phyloP scores from a whole-genome alignment of 2,888 invertebrate species.

The Patella ulyssiponensis region DNA sequence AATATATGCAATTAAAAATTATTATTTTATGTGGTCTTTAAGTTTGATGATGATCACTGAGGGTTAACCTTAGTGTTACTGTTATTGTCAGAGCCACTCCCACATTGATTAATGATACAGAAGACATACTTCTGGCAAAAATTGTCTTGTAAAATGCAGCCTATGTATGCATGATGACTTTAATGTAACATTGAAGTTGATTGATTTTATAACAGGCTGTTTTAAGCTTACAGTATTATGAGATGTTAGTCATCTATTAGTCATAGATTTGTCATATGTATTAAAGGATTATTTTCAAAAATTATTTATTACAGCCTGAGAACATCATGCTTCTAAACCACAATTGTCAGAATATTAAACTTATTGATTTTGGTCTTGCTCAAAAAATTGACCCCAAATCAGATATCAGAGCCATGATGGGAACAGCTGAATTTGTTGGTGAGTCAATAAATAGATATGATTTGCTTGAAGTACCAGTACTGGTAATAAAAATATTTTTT shows the following conservation, averaged over 20 bases:
- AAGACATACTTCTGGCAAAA: not conserved
- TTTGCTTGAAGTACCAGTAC: not conserved
- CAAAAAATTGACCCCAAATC: constrained; percentile 72
- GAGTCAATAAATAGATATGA: constrained; percentile 26
- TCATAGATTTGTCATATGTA: not conserved
- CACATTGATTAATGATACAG: not conserved
- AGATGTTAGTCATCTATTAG: constrained; percentile 15
- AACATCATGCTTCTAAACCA: constrained; percentile 77
- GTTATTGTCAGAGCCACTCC: too few species aligned
- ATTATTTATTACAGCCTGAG: constrained; percentile 75
- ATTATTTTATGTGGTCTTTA: too few species aligned
- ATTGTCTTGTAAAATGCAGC: not conserved
- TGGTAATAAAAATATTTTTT: not conserved
- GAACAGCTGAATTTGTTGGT: constrained; percentile 77
- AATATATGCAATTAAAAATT: too few species aligned
- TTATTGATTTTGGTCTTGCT: constrained; percentile 80
- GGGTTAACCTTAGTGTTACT: too few species aligned
- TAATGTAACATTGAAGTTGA: not conserved
- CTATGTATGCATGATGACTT: not conserved
- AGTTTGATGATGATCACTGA: too few species aligned
- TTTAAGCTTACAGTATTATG: too few species aligned
- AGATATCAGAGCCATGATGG: constrained; percentile 76
- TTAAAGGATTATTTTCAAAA: constrained; percentile 7
- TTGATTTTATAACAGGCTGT: too few species aligned
- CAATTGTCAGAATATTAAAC: constrained; percentile 76